Evolutionary conservation across 2,888 invertebrate genomes (phyloP).

Genomic region (Globia sparganii): DNA sequence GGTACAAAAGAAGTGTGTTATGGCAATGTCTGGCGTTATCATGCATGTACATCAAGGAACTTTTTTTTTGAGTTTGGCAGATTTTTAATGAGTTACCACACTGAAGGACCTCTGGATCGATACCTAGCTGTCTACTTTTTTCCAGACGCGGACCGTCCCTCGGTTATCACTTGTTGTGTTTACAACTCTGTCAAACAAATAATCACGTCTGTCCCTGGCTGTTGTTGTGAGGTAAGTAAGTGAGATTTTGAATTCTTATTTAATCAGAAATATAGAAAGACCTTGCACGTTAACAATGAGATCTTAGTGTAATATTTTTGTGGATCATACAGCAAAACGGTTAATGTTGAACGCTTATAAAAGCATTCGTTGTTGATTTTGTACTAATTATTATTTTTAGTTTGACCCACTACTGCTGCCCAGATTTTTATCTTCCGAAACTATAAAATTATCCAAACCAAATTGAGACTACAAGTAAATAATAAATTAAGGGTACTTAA

Average conservation of each 20-base stretch:
- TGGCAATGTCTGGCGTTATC: too few relatives aligned
- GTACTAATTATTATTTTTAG: not conserved
- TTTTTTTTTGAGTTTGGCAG: not conserved
- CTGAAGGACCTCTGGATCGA: slow-evolving; percentile 4
- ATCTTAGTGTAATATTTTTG: not conserved
- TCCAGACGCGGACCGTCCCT: not conserved
- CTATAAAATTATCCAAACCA: not conserved
- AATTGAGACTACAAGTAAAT: not conserved
- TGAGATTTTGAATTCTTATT: not conserved
- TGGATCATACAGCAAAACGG: not conserved
- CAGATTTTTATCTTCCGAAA: not conserved
- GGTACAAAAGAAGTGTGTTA: not conserved
- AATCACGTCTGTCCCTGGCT: not conserved
- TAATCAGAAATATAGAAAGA: not conserved
- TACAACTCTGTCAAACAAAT: not conserved
- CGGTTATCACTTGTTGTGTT: not conserved
- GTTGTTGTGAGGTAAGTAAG: not conserved
- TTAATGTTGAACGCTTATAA: not conserved
- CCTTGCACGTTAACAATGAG: not conserved
- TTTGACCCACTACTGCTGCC: not conserved
- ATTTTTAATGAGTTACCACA: slow-evolving; percentile 5
- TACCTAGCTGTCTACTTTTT: not conserved
- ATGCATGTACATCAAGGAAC: too few relatives aligned
- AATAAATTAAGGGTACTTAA: not conserved
- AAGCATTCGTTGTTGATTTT: not conserved